Percentiles rank a stretch among this genome's conserved stretches.
Evolutionary conservation across 2,888 invertebrate species (phyloP).

Genomic region (Bembecia ichneumoniformis): DNA sequence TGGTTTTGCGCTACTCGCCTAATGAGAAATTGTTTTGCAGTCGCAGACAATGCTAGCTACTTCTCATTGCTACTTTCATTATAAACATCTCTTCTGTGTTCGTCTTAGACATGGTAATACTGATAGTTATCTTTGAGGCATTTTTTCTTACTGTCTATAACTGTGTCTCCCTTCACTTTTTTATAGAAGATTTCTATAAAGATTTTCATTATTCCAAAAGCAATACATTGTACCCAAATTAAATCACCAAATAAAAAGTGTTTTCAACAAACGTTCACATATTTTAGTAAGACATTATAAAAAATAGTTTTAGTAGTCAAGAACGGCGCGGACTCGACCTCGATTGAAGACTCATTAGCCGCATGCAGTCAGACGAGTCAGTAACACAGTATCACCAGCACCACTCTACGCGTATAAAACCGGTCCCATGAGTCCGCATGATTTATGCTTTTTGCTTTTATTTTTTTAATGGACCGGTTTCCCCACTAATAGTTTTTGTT

Average conservation of each 20-base stretch:
- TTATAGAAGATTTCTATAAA: no score
- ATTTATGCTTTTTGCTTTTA: slow-evolving; percentile 59
- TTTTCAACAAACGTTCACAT: background rate
- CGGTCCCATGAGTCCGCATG: slow-evolving; percentile 64
- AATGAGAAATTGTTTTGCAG: slow-evolving; percentile 67
- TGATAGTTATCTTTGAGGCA: no score
- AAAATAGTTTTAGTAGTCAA: background rate
- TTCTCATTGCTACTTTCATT: slow-evolving; percentile 53
- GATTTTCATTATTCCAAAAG: no score
- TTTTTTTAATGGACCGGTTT: slow-evolving; percentile 55
- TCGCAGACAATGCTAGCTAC: slow-evolving; percentile 48
- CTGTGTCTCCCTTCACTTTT: no score
- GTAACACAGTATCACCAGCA: no score
- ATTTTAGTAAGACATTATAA: background rate
- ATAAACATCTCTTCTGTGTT: slow-evolving; percentile 37
- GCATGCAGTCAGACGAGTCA: slow-evolving; percentile 34
- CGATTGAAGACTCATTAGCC: slow-evolving; percentile 68
- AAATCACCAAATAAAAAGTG: no score
- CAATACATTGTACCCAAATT: no score
- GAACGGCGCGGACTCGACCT: slow-evolving; percentile 35
- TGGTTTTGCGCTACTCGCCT: slow-evolving; percentile 55
- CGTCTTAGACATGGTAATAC: slow-evolving; percentile 15
- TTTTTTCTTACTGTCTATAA: no score
- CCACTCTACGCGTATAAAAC: slow-evolving; percentile 26
- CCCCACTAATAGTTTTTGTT: slow-evolving; percentile 44